Evolutionary conservation across 2,888 invertebrate genomes (phyloP).

Genomic region (Teleogryllus oceanicus): DNA sequence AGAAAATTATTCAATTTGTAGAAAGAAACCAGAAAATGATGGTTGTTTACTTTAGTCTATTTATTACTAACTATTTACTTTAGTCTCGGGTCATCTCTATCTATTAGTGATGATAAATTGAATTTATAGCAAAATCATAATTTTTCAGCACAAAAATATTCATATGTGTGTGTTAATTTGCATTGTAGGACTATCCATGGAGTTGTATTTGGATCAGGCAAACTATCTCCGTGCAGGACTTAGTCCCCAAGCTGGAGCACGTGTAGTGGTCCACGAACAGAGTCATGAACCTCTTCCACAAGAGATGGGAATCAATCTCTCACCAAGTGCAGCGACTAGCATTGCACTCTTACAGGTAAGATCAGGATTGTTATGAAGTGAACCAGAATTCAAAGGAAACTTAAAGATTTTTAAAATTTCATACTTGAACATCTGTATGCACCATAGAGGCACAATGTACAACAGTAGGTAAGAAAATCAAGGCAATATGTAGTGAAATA

Average conservation of each 20-base stretch:
- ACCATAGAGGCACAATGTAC: no score
- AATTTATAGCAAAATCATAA: neutral
- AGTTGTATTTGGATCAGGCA: conserved; percentile 35
- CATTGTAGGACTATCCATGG: conserved; percentile 37
- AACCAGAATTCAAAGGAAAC: neutral
- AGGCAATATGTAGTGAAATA: neutral
- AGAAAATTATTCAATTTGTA: no score
- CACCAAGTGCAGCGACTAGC: conserved; percentile 36
- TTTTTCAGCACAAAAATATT: neutral
- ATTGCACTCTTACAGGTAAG: conserved; percentile 36
- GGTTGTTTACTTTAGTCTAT: no score
- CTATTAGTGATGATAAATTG: no score
- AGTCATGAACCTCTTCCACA: conserved; percentile 34
- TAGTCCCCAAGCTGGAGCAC: conserved; percentile 37
- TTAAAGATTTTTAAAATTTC: neutral
- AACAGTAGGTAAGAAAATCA: neutral
- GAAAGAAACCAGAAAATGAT: no score
- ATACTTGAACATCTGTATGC: no score
- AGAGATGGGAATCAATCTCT: conserved; percentile 36
- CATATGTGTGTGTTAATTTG: neutral
- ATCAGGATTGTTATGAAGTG: neutral
- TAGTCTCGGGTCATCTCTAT: no score
- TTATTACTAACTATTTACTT: no score
- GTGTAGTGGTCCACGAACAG: conserved; percentile 35
- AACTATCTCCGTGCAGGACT: conserved; percentile 36